Percentiles rank a stretch among this genome's conserved stretches.
phyloP scores from a whole-genome alignment of 2,113 vertebrate species.

The Gambusia affinis region DNA sequence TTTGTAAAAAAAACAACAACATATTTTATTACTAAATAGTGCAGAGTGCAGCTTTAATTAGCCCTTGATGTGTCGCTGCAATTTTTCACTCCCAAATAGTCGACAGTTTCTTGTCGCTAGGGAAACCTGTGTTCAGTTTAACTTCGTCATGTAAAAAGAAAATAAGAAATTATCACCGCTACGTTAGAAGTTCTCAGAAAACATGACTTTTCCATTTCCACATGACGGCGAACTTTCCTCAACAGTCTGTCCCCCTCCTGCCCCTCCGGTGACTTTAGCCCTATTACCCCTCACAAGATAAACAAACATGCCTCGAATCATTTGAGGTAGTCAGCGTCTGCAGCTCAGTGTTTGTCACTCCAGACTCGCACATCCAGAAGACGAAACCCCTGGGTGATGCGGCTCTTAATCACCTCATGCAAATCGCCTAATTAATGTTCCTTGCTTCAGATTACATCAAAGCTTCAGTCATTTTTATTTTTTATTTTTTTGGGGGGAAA shows the following conservation, averaged over 20 bases:
- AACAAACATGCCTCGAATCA: slow-evolving; percentile 35
- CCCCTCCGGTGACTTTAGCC: slow-evolving; percentile 8
- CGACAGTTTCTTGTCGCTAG: too few species aligned
- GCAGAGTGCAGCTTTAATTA: too few species aligned
- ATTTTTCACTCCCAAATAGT: too few species aligned
- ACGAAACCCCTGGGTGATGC: slow-evolving; percentile 58
- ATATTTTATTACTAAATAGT: too few species aligned
- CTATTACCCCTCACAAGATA: slow-evolving; percentile 16
- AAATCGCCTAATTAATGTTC: slow-evolving; percentile 64
- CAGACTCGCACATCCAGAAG: slow-evolving; percentile 26
- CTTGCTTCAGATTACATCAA: slow-evolving; percentile 66
- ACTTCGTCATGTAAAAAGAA: too few species aligned
- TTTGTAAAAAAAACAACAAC: too few species aligned
- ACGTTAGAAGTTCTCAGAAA: background rate
- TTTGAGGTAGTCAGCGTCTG: slow-evolving; percentile 30
- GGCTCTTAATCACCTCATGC: slow-evolving; percentile 63
- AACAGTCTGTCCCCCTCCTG: background rate
- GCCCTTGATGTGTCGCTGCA: too few species aligned
- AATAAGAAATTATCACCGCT: too few species aligned
- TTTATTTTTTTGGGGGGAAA: slow-evolving; percentile 4
- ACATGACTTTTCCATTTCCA: background rate
- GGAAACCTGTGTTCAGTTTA: too few species aligned
- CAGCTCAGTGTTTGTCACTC: slow-evolving; percentile 28
- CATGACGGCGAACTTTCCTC: slow-evolving; percentile 1
- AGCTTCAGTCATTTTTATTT: slow-evolving; percentile 39